phyloP scores from a whole-genome alignment of 2,797 vertebrate species.

The Phataginus tricuspis region DNA sequence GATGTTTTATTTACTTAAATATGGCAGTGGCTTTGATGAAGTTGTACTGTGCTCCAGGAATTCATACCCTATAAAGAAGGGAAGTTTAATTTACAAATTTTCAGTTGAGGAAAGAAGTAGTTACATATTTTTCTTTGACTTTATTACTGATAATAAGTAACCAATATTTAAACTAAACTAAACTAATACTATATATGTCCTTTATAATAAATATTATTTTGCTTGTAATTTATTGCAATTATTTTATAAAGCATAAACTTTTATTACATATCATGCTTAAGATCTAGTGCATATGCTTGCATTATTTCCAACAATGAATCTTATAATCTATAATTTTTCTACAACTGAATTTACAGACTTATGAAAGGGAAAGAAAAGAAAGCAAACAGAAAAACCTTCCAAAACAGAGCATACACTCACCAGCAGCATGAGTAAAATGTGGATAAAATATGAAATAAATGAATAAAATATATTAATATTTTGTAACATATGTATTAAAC shows the following conservation, averaged over 20 bases:
- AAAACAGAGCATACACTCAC: neutral
- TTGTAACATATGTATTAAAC: neutral
- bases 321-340: neutral
- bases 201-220: neutral
- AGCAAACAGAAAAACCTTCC: neutral
- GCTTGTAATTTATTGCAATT: neutral
- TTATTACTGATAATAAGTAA: neutral
- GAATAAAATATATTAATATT: neutral
- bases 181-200: neutral
- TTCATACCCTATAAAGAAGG: neutral
- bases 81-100: neutral
- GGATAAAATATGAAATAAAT: neutral
- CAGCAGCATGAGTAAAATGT: neutral
- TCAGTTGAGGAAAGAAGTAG: neutral
- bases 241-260: neutral
- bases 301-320: neutral
- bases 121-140: neutral
- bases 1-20: neutral
- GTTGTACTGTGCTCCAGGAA: neutral
- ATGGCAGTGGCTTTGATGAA: neutral
- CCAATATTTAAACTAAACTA: neutral
- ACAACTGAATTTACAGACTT: neutral
- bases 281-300: neutral
- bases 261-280: neutral
- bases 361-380: neutral